Evolutionary conservation across 1,140 invertebrate genomes (phyloP), one percentile per base, ranked within the genome.

Genomic region (Drosophila kurseongensis): DNA sequence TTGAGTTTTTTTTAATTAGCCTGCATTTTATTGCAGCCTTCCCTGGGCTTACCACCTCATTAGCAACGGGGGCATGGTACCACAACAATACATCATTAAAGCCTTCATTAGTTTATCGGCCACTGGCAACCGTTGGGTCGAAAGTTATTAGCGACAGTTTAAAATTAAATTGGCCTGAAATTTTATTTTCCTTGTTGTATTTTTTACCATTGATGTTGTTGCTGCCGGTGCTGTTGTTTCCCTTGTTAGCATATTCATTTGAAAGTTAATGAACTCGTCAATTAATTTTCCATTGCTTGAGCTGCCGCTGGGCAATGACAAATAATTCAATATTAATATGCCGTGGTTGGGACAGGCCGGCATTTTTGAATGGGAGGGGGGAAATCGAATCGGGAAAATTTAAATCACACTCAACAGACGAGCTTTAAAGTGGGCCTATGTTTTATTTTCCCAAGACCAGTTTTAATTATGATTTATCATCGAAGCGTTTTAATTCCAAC

Each of bases 111-210:
- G 82, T 86, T 86, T 82, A 86, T 79, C 82, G 75, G 73, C 63
- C 77, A 63, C 14, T 56, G 51, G 65, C 63, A 71, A 56, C 66
- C 69, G 83, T 77, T 66, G 61, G 73, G 73, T 38, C 75, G 75
- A 89, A 88, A 88, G 76, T 83, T 88, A 88, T 88, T 88, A 88
- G 83, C 76, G 84, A 88, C 83, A 83, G 76, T 88, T 89, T 89
- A 88, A 88, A 83, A 82, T 88, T 79, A 75, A 86, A 86, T 86
- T 83, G 77, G 60, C 69, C 69, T 50, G 60, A 55, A 71, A 40
- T 54, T 63, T 68, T 83, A 72, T 81, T 62, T 66, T 61, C 29
- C n/a, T 14, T n/a, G 14, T 38, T 27, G 4, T 40, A 40, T 54
- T 23, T 16, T 35, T 7, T 32, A 8, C n/a, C n/a, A 32, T 35